Percentiles rank a stretch among this genome's conserved stretches.
Evolutionary conservation across 2,113 vertebrate species (phyloP).

Genomic region (Gasterosteus nipponicus): DNA sequence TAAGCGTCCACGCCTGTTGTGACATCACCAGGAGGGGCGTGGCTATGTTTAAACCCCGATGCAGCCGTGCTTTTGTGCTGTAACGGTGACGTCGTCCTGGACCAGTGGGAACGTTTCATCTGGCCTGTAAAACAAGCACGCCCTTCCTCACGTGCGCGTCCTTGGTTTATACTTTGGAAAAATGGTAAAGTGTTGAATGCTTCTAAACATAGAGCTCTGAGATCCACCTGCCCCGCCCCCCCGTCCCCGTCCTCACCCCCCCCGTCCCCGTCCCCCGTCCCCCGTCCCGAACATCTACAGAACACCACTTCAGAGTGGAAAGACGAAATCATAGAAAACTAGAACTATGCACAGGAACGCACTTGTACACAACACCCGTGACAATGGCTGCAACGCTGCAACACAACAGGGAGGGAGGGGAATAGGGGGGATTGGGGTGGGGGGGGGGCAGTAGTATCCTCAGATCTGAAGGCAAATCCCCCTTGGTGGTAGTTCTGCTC

Average conservation of each 20-base stretch:
- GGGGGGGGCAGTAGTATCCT: conserved; percentile 71
- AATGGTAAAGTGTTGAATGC: not conserved
- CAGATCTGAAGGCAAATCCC: conserved; percentile 79
- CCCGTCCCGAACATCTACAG: conserved; percentile 25
- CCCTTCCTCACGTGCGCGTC: not conserved
- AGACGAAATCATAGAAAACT: conserved; percentile 54
- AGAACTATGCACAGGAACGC: conserved; percentile 55
- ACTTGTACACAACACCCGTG: conserved; percentile 49
- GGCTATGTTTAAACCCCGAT: not conserved
- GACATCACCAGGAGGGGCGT: not conserved
- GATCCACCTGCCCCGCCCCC: not conserved
- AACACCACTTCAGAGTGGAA: conserved; percentile 40
- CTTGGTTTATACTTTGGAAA: not conserved
- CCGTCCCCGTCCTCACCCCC: too few species aligned
- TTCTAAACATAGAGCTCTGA: not conserved
- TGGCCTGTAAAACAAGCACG: conserved; percentile 19
- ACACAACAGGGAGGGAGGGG: conserved; percentile 45
- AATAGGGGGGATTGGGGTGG: conserved; percentile 22
- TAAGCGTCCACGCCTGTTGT: not conserved
- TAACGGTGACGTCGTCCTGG: not conserved
- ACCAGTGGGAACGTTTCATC: conserved; percentile 13
- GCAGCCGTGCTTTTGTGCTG: not conserved
- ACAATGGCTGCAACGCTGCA: conserved; percentile 59
- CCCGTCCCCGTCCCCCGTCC: not conserved
- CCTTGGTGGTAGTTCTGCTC: conserved; percentile 76